Conservation (phyloP, 1,140 invertebrate genomes). For the Drosophila santomea region DNA sequence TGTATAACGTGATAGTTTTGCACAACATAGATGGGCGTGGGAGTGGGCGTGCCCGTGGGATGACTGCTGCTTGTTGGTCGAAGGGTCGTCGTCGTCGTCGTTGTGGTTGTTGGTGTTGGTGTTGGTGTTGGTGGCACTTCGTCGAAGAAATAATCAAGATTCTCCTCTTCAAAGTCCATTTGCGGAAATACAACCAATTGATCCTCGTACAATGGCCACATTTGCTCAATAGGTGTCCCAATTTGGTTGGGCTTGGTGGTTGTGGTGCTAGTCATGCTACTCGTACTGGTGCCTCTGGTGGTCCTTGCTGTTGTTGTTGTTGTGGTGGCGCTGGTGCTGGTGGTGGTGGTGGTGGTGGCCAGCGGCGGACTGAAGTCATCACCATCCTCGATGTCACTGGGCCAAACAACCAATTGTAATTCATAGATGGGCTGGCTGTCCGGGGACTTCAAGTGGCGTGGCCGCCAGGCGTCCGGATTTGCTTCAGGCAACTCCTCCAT, state of each 20-base stretch:
- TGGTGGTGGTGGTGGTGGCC: slow-evolving; percentile 29
- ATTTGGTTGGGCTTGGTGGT: slow-evolving; percentile 6
- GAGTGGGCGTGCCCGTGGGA: slow-evolving; percentile 11
- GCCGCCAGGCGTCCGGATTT: slow-evolving; percentile 29
- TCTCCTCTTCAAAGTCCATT: slow-evolving; percentile 80
- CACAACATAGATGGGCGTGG: slow-evolving; percentile 55
- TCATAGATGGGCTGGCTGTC: slow-evolving; percentile 77
- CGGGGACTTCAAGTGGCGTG: slow-evolving; percentile 47
- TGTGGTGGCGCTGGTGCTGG: slow-evolving; percentile 26
- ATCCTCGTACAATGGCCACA: slow-evolving; percentile 74
- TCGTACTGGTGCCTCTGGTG: background rate
- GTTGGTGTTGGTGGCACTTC: slow-evolving; percentile 22
- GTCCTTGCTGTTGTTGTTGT: slow-evolving; percentile 14
- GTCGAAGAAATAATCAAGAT: slow-evolving; percentile 78
- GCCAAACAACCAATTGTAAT: slow-evolving; percentile 83
- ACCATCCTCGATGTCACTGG: slow-evolving; percentile 65
- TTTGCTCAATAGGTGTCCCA: slow-evolving; percentile 28
- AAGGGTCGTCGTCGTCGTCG: too few relatives aligned
- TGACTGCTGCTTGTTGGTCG: background rate
- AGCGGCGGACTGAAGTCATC: slow-evolving; percentile 40
- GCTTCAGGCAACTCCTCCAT: background rate
- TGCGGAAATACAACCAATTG: slow-evolving; percentile 81
- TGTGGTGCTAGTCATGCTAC: slow-evolving; percentile 1
- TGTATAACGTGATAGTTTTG: slow-evolving; percentile 67
- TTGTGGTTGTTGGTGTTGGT: too few relatives aligned